Base-by-base conservation (phyloP, 2,797 vertebrate genomes). In the Aratinga solstitialis region DNA sequence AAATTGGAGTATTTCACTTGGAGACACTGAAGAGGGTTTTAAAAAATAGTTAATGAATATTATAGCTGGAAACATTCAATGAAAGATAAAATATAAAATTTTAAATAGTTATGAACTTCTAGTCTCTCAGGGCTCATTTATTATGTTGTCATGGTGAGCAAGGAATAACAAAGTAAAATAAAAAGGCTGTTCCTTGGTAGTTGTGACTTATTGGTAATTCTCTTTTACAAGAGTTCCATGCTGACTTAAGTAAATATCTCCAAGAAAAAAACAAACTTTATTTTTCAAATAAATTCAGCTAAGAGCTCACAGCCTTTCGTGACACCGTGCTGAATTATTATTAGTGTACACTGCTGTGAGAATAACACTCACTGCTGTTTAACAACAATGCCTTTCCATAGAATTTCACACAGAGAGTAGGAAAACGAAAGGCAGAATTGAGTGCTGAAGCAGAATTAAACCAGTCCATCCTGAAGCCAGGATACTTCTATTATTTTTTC, bases 271-370 rank as follows among this genome's bases (percentile, higher is more conserved):
- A 3, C 91, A 90, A 96, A 97, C 92, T 97, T 97, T 96, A 95
- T 97, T 97, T 97, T 97, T 97, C 96, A 97, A 97, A 97, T 97
- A 97, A 96, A 95, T 97, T 96, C 94, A 94, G 94, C 91, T 87
- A 89, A 95, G 95, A 97, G 92, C 97, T 96, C 76, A 47, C 78
- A 95, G 97, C 90, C 94, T 94, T 96, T 91, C 45, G 36, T 91
- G 97, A 96, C 95, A 96, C 88, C 18, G n/a, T 69, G 51, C 73
- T 81, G 96, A 97, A 95, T 96, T 95, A 91, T 96, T 97, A 89
- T 96, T 94, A 96, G 97, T 95, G 95, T 95, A 63, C 48, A 61
- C 96, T 87, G 94, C 95, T 96, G 96, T 65, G 96, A 97, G 92
- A 94, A 89, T 94, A 94, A 93, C 68, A 47, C 91, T 92, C 32